Percentiles rank a stretch among this genome's conserved stretches.
These are phyloP conservation scores for Macroglossus sobrinus DNA, from an alignment of 2,113 vertebrate species.

Conservation along the genomic window DNA sequence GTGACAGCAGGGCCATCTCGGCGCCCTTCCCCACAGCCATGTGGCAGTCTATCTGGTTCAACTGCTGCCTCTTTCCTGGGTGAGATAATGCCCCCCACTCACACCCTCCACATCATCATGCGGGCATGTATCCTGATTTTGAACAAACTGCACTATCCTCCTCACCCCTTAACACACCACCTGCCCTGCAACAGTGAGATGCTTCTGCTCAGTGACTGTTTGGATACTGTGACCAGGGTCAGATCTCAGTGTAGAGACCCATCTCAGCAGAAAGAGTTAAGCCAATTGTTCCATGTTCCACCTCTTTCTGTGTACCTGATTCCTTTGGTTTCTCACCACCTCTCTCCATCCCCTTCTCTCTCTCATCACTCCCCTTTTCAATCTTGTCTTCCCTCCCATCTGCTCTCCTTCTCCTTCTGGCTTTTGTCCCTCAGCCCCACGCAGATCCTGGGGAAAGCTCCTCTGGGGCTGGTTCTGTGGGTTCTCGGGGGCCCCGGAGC, in stretches of 20 bases:
- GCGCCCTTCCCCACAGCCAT: background rate
- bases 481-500: slow-evolving; percentile 59
- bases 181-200: too few species aligned
- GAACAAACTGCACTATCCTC: too few species aligned
- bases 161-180: too few species aligned
- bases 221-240: background rate
- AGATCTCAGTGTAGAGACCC: background rate
- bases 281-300: accelerated
- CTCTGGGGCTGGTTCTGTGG: slow-evolving; percentile 88
- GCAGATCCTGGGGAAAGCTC: slow-evolving; percentile 78
- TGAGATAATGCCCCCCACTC: background rate
- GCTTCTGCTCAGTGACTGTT: background rate
- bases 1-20: background rate
- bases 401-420: background rate
- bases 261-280: background rate
- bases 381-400: background rate
- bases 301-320: accelerated
- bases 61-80: background rate
- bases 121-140: background rate
- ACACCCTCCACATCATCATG: accelerated
- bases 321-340: background rate
- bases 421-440: background rate
- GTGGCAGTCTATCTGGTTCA: background rate
- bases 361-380: background rate
- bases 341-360: background rate